These are phyloP conservation scores for Pedionomus torquatus DNA, from an alignment of 2,113 vertebrate genomes.

Conservation along the genomic window DNA sequence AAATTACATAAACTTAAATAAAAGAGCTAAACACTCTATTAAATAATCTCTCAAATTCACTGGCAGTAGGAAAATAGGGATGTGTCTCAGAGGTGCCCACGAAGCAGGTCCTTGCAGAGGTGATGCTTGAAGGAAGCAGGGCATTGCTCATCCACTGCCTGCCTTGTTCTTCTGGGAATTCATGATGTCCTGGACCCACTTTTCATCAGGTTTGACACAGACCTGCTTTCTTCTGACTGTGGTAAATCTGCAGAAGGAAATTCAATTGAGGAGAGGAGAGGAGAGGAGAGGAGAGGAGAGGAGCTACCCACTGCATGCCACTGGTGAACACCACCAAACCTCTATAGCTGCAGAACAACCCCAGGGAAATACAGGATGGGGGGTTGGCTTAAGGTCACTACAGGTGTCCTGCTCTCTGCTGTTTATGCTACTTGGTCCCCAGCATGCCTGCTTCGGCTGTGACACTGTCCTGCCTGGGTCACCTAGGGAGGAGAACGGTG, in stretches of 20 bases:
- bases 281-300: no score
- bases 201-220: neutral
- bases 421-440: neutral
- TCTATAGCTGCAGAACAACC: neutral
- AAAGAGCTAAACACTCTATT: neutral
- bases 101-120: neutral
- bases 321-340: neutral
- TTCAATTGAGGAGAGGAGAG: neutral
- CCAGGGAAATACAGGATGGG: neutral
- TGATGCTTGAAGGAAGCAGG: neutral
- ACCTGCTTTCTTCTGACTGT: neutral
- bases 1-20: neutral
- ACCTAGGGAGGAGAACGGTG: neutral
- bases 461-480: neutral
- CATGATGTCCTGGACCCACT: constrained; percentile 32
- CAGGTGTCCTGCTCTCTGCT: neutral
- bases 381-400: neutral
- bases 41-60: neutral
- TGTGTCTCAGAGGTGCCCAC: rapidly evolving
- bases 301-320: neutral
- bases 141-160: neutral
- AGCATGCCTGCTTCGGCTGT: neutral
- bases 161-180: neutral
- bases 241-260: constrained; percentile 52
- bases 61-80: neutral